Base-by-base conservation (phyloP, 2,888 invertebrate genomes). In the Chaitophorus viminalis region DNA sequence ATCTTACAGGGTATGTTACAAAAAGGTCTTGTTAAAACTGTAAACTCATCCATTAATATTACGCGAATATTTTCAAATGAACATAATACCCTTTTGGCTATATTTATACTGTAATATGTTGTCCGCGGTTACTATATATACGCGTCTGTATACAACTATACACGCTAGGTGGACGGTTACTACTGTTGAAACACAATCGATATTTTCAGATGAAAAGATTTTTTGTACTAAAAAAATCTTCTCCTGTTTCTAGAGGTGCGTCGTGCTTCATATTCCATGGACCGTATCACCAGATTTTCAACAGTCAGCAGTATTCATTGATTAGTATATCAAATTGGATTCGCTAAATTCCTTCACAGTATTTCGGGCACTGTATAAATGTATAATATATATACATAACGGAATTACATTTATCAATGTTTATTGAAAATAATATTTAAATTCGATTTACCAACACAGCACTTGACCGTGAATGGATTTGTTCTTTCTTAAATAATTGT, bases 311-410 rank as follows among this genome's bases (percentile, higher is more conserved):
- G 9, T 6, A 25, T 18, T 3, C 68, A 25, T 68, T 68, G 68
- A 29, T 68, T 68, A 68, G 68, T 68, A 68, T 68, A 68, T 68
- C 11, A 68, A 68, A 68, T 68, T 68, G 29, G 25, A 68, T 68
- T 68, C 29, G 68, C 11, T 68, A n/a, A n/a, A 29, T 68, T 29
- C 29, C 14, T 2, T 14, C 14, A 3, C 46, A 14, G 46, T 46
- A 14, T 3, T 11, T 1, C 14, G 3, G 46, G 11, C 68, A 68
- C 9, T 14, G 11, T 21, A 5, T 5, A 4, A 25, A 21, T 6
- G 60, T 25, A n/a, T n/a, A n/a, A n/a, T n/a, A n/a, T n/a, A n/a
- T n/a, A n/a, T n/a, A n/a, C n/a, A n/a, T n/a, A n/a, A n/a, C n/a
- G n/a, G n/a, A n/a, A n/a, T n/a, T n/a, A n/a, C n/a, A n/a, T n/a